Evolutionary conservation across 2,797 vertebrate genomes (phyloP).

Genomic region (Choloepus didactylus): DNA sequence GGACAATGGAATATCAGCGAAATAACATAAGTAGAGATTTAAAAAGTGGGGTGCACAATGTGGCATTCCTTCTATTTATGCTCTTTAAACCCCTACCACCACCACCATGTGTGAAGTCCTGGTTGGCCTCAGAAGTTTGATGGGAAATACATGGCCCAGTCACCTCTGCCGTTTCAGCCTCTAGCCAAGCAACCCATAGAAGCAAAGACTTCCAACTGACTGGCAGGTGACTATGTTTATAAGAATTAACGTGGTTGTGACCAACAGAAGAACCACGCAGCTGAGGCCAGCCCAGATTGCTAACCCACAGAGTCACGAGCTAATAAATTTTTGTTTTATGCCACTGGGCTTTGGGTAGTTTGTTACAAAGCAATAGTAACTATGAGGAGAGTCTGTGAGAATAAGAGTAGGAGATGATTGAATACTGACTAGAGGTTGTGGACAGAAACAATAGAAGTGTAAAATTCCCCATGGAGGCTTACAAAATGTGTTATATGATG

Average conservation of each 20-base stretch:
- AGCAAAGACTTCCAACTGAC: not conserved
- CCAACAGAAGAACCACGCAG: not conserved
- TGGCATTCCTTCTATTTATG: not conserved
- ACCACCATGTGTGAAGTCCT: not conserved
- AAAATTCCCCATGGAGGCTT: not conserved
- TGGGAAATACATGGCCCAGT: too few relatives aligned
- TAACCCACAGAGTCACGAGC: not conserved
- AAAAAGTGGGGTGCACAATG: not conserved
- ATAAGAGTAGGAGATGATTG: not conserved
- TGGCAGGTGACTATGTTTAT: not conserved
- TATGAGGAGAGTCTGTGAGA: not conserved
- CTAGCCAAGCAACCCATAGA: not conserved
- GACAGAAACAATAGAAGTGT: not conserved
- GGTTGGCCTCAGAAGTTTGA: not conserved
- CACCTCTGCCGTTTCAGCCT: not conserved
- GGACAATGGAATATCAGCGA: not conserved
- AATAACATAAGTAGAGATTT: not conserved
- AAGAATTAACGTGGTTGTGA: not conserved
- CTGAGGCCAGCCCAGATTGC: not conserved
- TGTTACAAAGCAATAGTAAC: not conserved
- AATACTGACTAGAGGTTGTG: not conserved
- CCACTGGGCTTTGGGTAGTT: not conserved
- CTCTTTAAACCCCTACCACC: not conserved
- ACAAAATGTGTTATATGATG: not conserved
- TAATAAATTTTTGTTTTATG: slow-evolving; percentile 11